Evolutionary conservation across 2,888 invertebrate species (phyloP), one percentile per base, ranked within the genome.

Genomic region (Cetonia aurata): DNA sequence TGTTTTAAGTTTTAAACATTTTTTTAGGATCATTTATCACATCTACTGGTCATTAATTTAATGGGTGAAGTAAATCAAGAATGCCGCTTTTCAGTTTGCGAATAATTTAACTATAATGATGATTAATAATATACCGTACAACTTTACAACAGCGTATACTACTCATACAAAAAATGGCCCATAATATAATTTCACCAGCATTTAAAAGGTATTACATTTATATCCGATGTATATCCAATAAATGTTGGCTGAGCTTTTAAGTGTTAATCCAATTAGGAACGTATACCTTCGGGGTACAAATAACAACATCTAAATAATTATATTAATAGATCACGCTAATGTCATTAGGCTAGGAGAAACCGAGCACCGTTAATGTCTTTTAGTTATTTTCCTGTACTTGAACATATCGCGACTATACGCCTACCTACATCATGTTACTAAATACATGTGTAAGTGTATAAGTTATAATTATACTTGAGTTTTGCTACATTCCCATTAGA

Each of bases 51-150:
- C 33, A 53, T 56, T 37, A 56, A 33, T 37, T 37, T 37, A 56
- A 56, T 56, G 33, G 37, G 37, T 15, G 9, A 15, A 56, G 13
- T 56, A 19, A 52, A 52, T 52, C 37, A 37, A 10, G 10, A 37
- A 37, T 10, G 37, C 25, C 52, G 52, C 37, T 57, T 4, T 19
- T 57, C 31, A 9, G 31, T 12, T 42, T 10, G 60, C 60, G 60
- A 60, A 60, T 60, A 60, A 46, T 60, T 60, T 60, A 60, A 48
- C 15, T 10, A 60, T 60, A 60, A 60, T 60, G 33, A 46, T 60
- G 46, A 60, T 60, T 60, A 60, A 60, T 60, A 48, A 46, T 48
- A 60, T 48, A 15, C 31, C 46, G 12, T 13, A 25, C n/a, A 48
- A 46, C 31, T 31, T 31, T 9, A n/a, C 46, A 59, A 60, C 37